Evolutionary conservation across 23 tunicate species (phyloP).

Genomic region (Corella eumyota): DNA sequence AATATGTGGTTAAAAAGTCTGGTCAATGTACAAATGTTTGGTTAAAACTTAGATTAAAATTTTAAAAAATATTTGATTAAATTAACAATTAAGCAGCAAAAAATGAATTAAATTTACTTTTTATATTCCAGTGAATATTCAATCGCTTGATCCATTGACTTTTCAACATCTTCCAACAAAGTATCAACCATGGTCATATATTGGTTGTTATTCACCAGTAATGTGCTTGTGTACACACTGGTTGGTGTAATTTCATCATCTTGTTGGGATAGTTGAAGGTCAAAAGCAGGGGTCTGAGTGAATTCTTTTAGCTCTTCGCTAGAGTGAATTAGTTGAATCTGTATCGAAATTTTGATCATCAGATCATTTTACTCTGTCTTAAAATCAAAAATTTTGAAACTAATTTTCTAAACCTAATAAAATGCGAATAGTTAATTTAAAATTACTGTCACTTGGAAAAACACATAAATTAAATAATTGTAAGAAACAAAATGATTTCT

Average conservation of each 20-base stretch:
- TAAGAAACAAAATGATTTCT: too few relatives aligned
- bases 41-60: too few relatives aligned
- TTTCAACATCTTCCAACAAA: constrained; percentile 8
- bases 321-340: constrained; percentile 7
- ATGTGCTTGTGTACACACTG: constrained; percentile 12
- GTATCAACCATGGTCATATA: constrained; percentile 2
- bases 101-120: constrained; percentile 19
- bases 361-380: too few relatives aligned
- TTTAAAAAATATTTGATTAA: too few relatives aligned
- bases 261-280: constrained; percentile 31
- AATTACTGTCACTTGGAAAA: background rate
- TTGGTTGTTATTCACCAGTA: background rate
- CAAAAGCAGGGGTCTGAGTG: constrained; percentile 66
- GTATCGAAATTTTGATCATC: too few relatives aligned
- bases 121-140: constrained; percentile 39
- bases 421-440: background rate
- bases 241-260: constrained; percentile 16
- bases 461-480: background rate
- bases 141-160: constrained; percentile 43
- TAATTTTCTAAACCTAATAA: too few relatives aligned
- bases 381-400: too few relatives aligned
- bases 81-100: background rate
- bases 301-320: constrained; percentile 42
- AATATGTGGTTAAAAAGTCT: too few relatives aligned
- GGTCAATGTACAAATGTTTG: too few relatives aligned